Percentiles rank a stretch among this genome's conserved stretches.
phyloP scores from a whole-genome alignment of 2,888 invertebrate genomes.

The Aplocera efformata region DNA sequence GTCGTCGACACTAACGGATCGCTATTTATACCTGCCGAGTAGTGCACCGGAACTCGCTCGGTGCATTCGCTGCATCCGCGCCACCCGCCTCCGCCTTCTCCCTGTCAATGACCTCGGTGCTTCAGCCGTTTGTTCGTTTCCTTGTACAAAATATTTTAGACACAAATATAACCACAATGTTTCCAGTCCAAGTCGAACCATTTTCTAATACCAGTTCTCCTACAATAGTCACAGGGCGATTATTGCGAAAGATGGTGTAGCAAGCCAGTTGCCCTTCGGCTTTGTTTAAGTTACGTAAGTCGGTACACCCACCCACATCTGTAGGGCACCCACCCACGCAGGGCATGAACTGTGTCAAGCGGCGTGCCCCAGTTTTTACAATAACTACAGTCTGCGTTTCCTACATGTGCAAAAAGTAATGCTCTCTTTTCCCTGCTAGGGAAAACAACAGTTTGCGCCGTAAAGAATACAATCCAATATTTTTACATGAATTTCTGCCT shows the following conservation, averaged over 20 bases:
- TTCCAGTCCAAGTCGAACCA: slow-evolving; percentile 15
- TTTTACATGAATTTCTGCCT: too few species aligned
- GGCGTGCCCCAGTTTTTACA: slow-evolving; percentile 64
- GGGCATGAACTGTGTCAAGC: slow-evolving; percentile 71
- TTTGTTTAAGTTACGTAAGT: slow-evolving; percentile 68
- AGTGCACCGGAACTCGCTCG: slow-evolving; percentile 77
- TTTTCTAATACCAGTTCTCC: slow-evolving; percentile 19
- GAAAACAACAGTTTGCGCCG: too few species aligned
- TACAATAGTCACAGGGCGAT: slow-evolving; percentile 52
- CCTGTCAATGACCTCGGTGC: slow-evolving; percentile 73
- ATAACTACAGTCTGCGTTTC: slow-evolving; percentile 43
- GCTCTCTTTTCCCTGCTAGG: slow-evolving; percentile 12
- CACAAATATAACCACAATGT: slow-evolving; percentile 15
- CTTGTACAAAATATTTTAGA: slow-evolving; percentile 17
- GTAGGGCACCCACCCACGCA: slow-evolving; percentile 64
- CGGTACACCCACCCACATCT: slow-evolving; percentile 61
- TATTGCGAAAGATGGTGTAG: slow-evolving; percentile 62
- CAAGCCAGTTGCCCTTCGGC: slow-evolving; percentile 71
- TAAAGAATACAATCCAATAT: too few species aligned
- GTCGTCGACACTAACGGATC: slow-evolving; percentile 80
- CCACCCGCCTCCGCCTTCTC: slow-evolving; percentile 57
- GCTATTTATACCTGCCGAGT: slow-evolving; percentile 79
- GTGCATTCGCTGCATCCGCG: slow-evolving; percentile 77
- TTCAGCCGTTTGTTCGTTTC: slow-evolving; percentile 34
- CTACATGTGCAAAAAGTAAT: slow-evolving; percentile 37